Conservation (phyloP, 2,113 vertebrate species). For the Nanorana parkeri region DNA sequence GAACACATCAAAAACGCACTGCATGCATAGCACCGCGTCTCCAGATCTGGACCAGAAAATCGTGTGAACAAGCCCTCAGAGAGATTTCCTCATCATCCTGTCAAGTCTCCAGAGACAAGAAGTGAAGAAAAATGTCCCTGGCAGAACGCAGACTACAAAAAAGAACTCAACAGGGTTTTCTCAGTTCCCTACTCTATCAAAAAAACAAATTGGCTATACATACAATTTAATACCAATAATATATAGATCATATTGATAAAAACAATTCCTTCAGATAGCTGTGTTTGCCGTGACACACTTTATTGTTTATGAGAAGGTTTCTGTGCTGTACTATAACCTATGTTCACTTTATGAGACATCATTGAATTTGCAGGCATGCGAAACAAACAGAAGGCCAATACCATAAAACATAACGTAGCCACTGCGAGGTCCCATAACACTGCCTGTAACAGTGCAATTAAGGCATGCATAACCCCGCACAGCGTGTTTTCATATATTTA, state of each 20-base stretch:
- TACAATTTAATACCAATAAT: no score
- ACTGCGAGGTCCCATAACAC: neutral
- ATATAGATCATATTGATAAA: neutral
- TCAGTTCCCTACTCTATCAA: no score
- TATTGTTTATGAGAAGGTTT: neutral
- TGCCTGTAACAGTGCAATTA: neutral
- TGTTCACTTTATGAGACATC: neutral
- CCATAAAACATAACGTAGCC: neutral
- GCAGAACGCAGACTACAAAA: no score
- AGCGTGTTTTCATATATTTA: neutral
- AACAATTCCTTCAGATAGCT: neutral
- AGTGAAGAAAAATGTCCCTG: no score
- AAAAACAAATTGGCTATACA: no score
- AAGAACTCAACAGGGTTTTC: no score
- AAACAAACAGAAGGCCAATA: slow-evolving; percentile 14
- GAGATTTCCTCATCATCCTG: no score
- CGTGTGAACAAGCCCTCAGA: no score
- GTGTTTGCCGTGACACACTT: neutral
- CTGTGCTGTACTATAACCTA: neutral
- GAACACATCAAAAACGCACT: no score
- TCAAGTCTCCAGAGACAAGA: no score
- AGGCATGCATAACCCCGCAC: neutral
- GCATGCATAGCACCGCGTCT: no score
- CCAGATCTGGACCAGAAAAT: no score
- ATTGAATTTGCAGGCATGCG: neutral